A percentile compares a stretch with the other conserved stretches of the same genome.
These are phyloP conservation scores for Thecophora atra DNA, from an alignment of 2,888 invertebrate genomes.

Conservation along the genomic window DNA sequence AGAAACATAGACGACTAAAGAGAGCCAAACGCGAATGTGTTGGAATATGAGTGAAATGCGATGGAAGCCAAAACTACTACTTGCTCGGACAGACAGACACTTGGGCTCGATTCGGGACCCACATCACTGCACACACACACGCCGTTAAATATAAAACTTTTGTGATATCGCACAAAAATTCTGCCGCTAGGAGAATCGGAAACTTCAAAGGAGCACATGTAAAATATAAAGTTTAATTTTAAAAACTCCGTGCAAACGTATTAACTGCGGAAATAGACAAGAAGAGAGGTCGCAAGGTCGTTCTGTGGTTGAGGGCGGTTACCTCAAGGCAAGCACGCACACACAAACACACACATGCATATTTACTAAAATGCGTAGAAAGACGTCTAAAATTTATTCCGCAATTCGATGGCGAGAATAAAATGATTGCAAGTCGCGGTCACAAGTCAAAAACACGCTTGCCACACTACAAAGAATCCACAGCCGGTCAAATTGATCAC, in stretches of 20 bases:
- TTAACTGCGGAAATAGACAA: too few relatives aligned
- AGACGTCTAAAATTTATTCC: slow-evolving; percentile 29
- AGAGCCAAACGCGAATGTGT: slow-evolving; percentile 3
- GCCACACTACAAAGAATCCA: background rate
- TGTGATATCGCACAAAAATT: background rate
- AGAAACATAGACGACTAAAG: slow-evolving; percentile 2
- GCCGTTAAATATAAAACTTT: background rate
- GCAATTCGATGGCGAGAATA: slow-evolving; percentile 22
- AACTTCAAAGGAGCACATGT: background rate
- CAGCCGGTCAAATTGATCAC: background rate
- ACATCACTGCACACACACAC: slow-evolving; percentile 3
- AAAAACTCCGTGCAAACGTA: too few relatives aligned
- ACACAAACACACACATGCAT: slow-evolving; percentile 17
- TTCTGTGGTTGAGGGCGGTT: too few relatives aligned
- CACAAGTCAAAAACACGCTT: background rate
- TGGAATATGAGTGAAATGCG: background rate
- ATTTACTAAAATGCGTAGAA: background rate
- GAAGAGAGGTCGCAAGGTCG: too few relatives aligned
- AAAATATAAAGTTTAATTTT: too few relatives aligned
- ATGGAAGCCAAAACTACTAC: background rate
- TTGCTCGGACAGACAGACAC: slow-evolving; percentile 17
- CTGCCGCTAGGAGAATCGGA: background rate
- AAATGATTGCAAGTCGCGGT: slow-evolving; percentile 24
- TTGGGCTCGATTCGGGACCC: slow-evolving; percentile 20
- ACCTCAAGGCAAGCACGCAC: background rate